Evolutionary conservation across 2,888 invertebrate genomes (phyloP), one percentile per base, ranked within the genome.

Genomic region (Blera fallax): DNA sequence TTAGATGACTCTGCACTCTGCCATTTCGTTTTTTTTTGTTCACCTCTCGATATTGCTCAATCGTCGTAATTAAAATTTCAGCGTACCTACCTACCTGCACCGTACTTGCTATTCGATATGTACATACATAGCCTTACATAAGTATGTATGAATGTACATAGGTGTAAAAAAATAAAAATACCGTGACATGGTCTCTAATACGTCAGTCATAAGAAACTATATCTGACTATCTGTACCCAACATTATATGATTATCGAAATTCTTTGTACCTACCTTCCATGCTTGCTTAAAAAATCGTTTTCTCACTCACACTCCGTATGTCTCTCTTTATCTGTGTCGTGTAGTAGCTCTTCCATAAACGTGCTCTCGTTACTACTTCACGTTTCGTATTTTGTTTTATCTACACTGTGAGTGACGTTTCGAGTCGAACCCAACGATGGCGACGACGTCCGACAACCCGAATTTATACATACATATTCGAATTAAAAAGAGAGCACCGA

Each of bases 331-430:
- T 43, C 54, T 37, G 29, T 54, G 18, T 29, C 21, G 37, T 48
- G 73, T 45, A 50, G 50, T 62, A 62, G 62, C 73, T 62, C 62
- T 72, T 72, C 48, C 52, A 52, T 73, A 83, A 77, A 72, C 78
- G 58, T 83, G 82, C 78, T 72, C 72, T 78, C 72, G 65, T 78
- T 65, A 58, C 56, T 64, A 65, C 27, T 74, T 74, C 54, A 76
- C 45, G 24, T 76, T 76, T 65, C 10, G 21, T 76, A 45, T 54
- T 54, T 64, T 74, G 11, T 74, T 56, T 45, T 48, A 45, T 40
- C 54, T 69, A 40, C 40, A 34, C 34, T 43, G 48, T 50, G 72
- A 48, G 60, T 73, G 50, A 62, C 72, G 72, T 50, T 72, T 60
- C 37, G 27, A 72, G 27, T 72, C 24, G 45, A 58, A 58, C 48